Conservation (phyloP, 2,113 vertebrate genomes). For the Acanthisitta chloris region DNA sequence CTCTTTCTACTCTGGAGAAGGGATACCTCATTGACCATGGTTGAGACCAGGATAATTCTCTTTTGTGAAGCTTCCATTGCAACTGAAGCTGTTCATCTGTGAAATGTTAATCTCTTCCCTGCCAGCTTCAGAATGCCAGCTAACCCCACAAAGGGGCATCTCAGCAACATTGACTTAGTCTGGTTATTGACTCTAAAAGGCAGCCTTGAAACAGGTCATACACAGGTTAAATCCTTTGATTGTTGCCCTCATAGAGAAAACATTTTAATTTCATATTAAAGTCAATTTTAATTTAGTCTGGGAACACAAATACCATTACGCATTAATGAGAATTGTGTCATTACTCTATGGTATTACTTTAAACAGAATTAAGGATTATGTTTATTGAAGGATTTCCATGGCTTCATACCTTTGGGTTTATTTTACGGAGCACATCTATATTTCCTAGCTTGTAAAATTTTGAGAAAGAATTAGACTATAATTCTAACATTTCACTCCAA, state of each 20-base stretch:
- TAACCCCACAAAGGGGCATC: neutral
- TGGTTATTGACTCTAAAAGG: neutral
- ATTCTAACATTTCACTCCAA: neutral
- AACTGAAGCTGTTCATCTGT: neutral
- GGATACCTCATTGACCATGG: neutral
- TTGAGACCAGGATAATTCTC: neutral
- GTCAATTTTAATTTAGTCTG: neutral
- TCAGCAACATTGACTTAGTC: neutral
- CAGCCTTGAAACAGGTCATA: neutral
- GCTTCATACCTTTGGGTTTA: neutral
- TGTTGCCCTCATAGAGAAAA: neutral
- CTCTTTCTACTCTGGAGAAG: neutral
- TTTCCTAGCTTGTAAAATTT: neutral
- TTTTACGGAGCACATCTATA: neutral
- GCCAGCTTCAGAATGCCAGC: neutral
- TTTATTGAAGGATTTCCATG: neutral
- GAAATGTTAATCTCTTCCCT: neutral
- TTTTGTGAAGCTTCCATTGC: neutral
- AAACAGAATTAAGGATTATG: neutral
- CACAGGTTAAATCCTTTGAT: neutral
- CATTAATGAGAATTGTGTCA: neutral
- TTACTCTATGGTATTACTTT: neutral
- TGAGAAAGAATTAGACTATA: neutral
- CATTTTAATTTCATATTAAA: neutral
- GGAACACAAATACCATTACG: neutral